phyloP scores from a whole-genome alignment of 2,797 vertebrate genomes.

The Enteromius trimaculatus region DNA sequence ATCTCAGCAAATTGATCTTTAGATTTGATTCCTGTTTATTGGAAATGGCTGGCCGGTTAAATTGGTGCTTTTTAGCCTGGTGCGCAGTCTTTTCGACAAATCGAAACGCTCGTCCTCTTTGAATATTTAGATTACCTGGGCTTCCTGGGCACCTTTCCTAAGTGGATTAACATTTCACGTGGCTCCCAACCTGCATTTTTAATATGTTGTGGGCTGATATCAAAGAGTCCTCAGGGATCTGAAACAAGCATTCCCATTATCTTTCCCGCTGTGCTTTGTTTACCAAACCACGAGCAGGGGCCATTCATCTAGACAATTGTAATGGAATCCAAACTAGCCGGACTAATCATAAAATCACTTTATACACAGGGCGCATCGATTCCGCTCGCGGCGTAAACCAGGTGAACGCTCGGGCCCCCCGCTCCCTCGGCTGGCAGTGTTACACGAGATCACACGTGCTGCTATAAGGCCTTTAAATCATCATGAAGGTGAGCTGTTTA shows the following conservation, averaged over 20 bases:
- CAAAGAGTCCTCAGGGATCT: conserved; percentile 63
- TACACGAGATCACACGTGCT: not conserved
- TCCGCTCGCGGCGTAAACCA: conserved; percentile 33
- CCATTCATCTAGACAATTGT: conserved; percentile 63
- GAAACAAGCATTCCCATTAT: conserved; percentile 63
- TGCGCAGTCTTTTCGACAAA: conserved; percentile 28
- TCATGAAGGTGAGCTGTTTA: conserved; percentile 48
- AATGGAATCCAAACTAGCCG: conserved; percentile 63
- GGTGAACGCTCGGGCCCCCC: conserved; percentile 38
- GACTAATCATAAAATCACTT: conserved; percentile 63
- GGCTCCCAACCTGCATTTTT: conserved; percentile 58
- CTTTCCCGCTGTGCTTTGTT: conserved; percentile 59
- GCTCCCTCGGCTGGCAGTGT: conserved; percentile 8
- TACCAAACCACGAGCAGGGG: conserved; percentile 47
- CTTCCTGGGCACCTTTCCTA: conserved; percentile 57
- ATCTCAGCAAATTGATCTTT: conserved; percentile 46
- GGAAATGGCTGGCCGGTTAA: conserved; percentile 21
- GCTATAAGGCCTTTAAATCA: conserved; percentile 40
- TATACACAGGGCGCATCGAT: conserved; percentile 54
- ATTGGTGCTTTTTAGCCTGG: conserved; percentile 11
- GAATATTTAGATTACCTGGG: conserved; percentile 64
- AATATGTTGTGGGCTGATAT: conserved; percentile 64
- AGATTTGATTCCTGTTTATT: conserved; percentile 25
- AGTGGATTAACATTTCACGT: conserved; percentile 65
- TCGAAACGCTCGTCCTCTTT: conserved; percentile 46